These are phyloP conservation scores for Antechinus stuartii DNA, from an alignment of 2,113 vertebrate genomes.

Conservation along the genomic window DNA sequence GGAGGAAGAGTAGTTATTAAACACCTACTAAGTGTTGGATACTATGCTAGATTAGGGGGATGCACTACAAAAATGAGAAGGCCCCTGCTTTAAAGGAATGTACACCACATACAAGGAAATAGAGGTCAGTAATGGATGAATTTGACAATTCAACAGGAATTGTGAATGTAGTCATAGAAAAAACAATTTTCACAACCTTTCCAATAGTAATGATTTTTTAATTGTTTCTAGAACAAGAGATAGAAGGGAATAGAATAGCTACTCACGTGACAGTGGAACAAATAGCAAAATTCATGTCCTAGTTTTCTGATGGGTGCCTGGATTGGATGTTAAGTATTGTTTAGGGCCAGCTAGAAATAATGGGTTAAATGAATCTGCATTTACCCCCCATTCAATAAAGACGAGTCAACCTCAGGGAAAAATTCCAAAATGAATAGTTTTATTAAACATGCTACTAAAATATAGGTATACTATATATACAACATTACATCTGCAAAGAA, in stretches of 20 bases:
- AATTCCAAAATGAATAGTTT: not conserved
- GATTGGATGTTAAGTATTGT: not conserved
- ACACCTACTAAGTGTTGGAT: not conserved
- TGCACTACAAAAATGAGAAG: not conserved
- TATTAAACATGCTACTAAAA: not conserved
- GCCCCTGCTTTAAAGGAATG: no score
- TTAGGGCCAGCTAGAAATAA: not conserved
- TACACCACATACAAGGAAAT: not conserved
- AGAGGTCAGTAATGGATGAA: not conserved
- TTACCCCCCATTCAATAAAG: not conserved
- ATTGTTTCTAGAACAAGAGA: not conserved
- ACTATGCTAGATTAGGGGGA: not conserved
- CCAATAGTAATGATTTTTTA: not conserved
- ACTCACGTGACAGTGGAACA: not conserved
- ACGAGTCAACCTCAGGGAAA: not conserved
- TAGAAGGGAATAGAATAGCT: not conserved
- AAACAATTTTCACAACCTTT: not conserved
- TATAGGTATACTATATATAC: not conserved
- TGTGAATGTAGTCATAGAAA: not conserved
- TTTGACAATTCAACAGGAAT: not conserved
- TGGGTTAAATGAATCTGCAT: not conserved
- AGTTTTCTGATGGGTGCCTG: not conserved
- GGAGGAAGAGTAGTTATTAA: not conserved
- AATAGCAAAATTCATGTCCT: not conserved
- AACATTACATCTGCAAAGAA: not conserved